Base-by-base conservation (phyloP, 2,113 vertebrate genomes). In the Podarcis cretensis region DNA sequence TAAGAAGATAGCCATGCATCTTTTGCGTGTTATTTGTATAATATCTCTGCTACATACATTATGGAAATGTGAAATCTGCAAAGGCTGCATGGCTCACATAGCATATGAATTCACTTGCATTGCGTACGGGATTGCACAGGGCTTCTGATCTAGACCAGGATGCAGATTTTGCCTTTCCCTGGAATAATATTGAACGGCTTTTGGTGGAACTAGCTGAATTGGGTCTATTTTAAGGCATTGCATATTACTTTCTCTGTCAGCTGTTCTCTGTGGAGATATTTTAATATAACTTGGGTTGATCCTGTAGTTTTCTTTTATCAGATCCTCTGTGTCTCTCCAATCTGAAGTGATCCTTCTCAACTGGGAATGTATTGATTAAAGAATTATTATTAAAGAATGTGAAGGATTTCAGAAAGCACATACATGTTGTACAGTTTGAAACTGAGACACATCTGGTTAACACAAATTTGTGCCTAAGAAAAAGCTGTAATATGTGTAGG, bases 21-120 rank as follows among this genome's bases (percentile, higher is more conserved):
- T 75, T 75, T 75, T 37, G 16, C 20, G 1, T 75, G 32, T 20
- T 20, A 20, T 6, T 4, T 35, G 18, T 14, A 20, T 32, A 74
- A 18, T 32, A 92, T 91, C 66, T 88, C 16, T 37, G 86, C 90
- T 92, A 92, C 83, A 14, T 92, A 92, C 83, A 14, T 66, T 84
- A 48, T 43, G n/a, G 91, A 94, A 93, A 86, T 81, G 85, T 6
- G 30, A 90, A 94, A 89, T 80, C 89, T 81, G 87, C 93, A 93
- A 90, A 88, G 81, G 90, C 88, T 78, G 79, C 43, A 14, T 89
- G 86, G 91, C 85, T 93, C 63, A 89, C 92, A 91, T 93, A 65
- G 94, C 75, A 87, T 83, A 87, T 89, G 75, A 91, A 94, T 92
- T 84, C 48, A 83, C 79, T 90, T 83, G 63, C 76, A 74, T 87